Base-by-base conservation (phyloP, 1,140 invertebrate species). In the Myzus persicae region DNA sequence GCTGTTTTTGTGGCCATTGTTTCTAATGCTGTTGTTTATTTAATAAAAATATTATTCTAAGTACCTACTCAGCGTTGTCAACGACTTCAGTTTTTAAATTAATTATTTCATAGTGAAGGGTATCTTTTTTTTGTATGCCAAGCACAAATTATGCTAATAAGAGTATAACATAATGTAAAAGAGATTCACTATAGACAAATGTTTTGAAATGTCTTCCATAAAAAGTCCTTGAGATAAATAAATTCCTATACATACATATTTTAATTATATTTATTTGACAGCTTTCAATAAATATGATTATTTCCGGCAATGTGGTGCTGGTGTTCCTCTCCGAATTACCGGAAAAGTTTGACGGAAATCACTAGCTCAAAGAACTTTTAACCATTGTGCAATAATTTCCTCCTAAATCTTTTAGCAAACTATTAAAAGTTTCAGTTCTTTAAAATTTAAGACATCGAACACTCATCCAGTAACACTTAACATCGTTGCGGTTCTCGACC, bases 341-440 rank as follows among this genome's bases (percentile, higher is more conserved):
- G 59, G 59, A n/a, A 76, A 76, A 76, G 59, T 76, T 76, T n/a
- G 14, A n/a, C 59, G 59, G n/a, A 76, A 76, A 76, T 76, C 59
- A 76, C 11, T 76, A 76, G 31, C 59, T 76, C 59, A 76, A 76
- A 76, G 31, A n/a, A 76, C 59, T 76, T 76, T 76, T 76, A n/a
- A 31, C 59, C 59, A 36, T 36, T 76, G 31, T 76, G 59, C 31
- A 76, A 76, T 76, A 76, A 76, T 76, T 76, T n/a, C 59, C n/a
- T 76, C 59, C 59, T 76, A n/a, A 76, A 76, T 76, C 59, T 76
- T 76, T n/a, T n/a, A 76, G 14, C 31, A n/a, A 76, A 76, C 59
- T 76, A 76, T 76, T 76, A 76, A 76, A 76, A 76, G 59, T 76
- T 76, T 76, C 59, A 31, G 59, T 76, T 76, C 59, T 76, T 76